These are phyloP conservation scores for Callimorpha dominula DNA, from an alignment of 2,888 invertebrate genomes.

Conservation along the genomic window DNA sequence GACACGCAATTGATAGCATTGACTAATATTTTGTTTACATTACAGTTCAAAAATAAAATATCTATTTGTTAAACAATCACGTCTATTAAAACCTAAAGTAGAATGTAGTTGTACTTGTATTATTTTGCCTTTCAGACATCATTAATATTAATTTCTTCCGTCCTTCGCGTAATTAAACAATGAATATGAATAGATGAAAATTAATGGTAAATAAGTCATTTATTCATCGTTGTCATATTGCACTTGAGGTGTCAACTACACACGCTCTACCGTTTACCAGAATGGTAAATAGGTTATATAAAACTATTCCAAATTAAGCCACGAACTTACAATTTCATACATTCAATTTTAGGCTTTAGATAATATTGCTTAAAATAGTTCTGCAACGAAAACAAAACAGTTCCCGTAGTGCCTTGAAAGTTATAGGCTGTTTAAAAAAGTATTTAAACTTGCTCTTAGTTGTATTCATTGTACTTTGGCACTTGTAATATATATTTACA, in stretches of 20 bases:
- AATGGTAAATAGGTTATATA: background rate
- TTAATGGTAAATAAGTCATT: conserved; percentile 46
- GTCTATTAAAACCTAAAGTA: conserved; percentile 28
- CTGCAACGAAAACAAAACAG: too few species aligned
- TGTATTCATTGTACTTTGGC: too few species aligned
- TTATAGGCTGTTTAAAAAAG: too few species aligned
- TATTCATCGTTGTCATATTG: conserved; percentile 40
- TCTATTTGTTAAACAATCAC: conserved; percentile 41
- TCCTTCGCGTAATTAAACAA: conserved; percentile 29
- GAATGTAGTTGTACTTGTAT: conserved; percentile 21
- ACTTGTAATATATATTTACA: too few species aligned
- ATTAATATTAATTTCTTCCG: conserved; percentile 46
- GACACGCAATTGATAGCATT: background rate
- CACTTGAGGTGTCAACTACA: conserved; percentile 41
- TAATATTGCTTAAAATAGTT: too few species aligned
- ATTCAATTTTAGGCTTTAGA: too few species aligned
- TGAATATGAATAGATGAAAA: conserved; percentile 49
- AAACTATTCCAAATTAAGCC: background rate
- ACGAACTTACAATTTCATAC: too few species aligned
- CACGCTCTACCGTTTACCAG: background rate
- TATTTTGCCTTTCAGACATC: conserved; percentile 31
- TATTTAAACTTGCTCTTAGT: too few species aligned
- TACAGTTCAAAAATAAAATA: conserved; percentile 33
- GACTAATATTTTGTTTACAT: conserved; percentile 12
- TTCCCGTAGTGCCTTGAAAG: too few species aligned